These are phyloP conservation scores for Eidolon dupreanum DNA, from an alignment of 2,797 vertebrate species.

Conservation along the genomic window DNA sequence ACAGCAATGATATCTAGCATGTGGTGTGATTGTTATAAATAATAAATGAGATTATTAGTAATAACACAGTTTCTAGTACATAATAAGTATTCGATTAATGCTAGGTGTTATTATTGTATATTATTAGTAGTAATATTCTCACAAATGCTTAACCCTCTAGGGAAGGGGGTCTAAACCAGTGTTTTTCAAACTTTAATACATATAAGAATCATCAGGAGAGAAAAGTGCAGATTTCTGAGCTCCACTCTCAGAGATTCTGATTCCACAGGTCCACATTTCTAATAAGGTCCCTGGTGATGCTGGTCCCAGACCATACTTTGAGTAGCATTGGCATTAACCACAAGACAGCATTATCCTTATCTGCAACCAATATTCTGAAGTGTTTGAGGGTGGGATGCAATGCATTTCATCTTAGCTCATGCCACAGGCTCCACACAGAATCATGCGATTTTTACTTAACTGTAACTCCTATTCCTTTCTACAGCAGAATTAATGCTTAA, in stretches of 20 bases:
- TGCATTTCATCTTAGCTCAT: background rate
- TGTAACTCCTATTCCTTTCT: background rate
- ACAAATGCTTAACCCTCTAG: background rate
- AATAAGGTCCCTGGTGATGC: background rate
- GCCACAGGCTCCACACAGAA: background rate
- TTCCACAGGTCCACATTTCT: background rate
- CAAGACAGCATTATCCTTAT: background rate
- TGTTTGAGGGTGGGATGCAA: background rate
- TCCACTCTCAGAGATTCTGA: background rate
- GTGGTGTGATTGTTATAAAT: background rate
- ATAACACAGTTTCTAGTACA: background rate
- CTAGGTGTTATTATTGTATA: background rate
- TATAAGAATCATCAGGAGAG: background rate
- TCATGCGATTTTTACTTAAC: background rate
- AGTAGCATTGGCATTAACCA: background rate
- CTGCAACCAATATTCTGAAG: background rate
- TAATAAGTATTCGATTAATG: background rate
- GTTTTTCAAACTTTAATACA: background rate
- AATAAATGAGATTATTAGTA: background rate
- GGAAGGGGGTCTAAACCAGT: constrained; percentile 1
- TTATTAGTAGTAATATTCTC: background rate
- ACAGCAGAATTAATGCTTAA: background rate
- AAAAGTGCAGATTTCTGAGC: background rate
- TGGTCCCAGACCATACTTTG: background rate
- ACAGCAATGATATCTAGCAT: background rate